These are phyloP conservation scores for Aurelia aurita complex sp. Pacific DNA, from an alignment of 30 jellyfish, hydroid and myxozoan species.

Conservation along the genomic window DNA sequence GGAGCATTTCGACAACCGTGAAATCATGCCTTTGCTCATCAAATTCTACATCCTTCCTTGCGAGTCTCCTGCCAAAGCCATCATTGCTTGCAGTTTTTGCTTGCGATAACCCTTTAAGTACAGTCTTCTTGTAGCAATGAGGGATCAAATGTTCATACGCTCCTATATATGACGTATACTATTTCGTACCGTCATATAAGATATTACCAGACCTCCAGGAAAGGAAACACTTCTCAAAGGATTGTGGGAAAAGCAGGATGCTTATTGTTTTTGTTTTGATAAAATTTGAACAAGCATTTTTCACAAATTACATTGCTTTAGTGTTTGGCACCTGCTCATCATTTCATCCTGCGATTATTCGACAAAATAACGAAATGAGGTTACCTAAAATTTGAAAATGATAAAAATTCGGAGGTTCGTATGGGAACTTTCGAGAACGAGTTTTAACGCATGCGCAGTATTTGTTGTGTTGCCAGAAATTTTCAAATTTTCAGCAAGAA, in stretches of 20 bases:
- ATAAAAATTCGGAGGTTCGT: too few species aligned
- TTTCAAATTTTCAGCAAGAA: too few species aligned
- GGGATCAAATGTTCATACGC: not conserved
- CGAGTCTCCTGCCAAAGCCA: conserved; percentile 53
- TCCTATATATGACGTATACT: not conserved
- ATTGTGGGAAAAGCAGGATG: conserved; percentile 4
- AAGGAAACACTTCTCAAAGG: conserved; percentile 18
- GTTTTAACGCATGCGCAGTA: too few species aligned
- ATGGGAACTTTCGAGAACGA: too few species aligned
- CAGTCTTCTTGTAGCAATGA: conserved; percentile 48
- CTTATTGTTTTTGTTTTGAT: not conserved
- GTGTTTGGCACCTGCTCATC: too few species aligned
- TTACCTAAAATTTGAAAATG: too few species aligned
- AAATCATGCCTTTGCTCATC: conserved; percentile 54
- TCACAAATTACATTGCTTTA: too few species aligned
- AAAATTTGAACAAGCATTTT: not conserved
- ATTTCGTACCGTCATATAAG: conserved; percentile 15
- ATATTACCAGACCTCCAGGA: conserved; percentile 24
- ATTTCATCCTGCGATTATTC: too few species aligned
- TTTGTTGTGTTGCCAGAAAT: too few species aligned
- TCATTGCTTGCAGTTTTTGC: conserved; percentile 18
- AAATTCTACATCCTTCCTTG: conserved; percentile 14
- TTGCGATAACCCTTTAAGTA: conserved; percentile 1
- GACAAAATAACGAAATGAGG: too few species aligned
- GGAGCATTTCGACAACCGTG: conserved; percentile 77